These are phyloP conservation scores for human DNA, from an alignment of 2,113 vertebrate genomes.

Conservation along the genomic window DNA sequence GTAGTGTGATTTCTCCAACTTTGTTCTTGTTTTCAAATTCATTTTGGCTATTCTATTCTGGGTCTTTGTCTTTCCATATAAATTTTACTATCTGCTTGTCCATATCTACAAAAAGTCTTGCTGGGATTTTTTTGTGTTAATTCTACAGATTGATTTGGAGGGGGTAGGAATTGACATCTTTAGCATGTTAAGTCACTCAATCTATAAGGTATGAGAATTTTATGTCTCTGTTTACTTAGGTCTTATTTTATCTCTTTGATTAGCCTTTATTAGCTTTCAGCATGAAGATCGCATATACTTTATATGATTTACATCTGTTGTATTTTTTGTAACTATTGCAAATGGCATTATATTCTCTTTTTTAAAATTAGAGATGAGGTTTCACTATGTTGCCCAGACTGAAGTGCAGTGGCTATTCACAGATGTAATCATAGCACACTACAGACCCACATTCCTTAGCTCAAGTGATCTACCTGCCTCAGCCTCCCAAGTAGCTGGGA, in stretches of 20 bases:
- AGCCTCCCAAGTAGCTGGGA: neutral
- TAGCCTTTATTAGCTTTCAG: neutral
- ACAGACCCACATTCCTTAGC: neutral
- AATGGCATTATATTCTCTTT: neutral
- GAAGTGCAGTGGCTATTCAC: neutral
- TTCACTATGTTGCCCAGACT: neutral
- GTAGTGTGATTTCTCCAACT: neutral
- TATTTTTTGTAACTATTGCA: neutral
- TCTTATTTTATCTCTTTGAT: slow-evolving; percentile 20
- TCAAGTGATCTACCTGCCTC: neutral
- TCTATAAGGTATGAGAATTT: neutral
- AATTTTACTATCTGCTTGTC: neutral
- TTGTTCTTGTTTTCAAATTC: neutral
- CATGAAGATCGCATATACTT: neutral
- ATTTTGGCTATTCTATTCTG: neutral
- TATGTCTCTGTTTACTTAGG: neutral
- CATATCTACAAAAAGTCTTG: neutral
- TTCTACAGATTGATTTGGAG: neutral
- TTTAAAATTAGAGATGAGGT: neutral
- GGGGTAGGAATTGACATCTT: neutral
- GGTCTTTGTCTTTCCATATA: neutral
- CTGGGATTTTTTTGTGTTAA: neutral
- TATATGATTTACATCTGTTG: neutral
- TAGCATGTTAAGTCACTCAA: neutral
- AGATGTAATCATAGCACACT: neutral